Conservation (phyloP, 2,888 invertebrate genomes). For the Pollenia labialis region DNA sequence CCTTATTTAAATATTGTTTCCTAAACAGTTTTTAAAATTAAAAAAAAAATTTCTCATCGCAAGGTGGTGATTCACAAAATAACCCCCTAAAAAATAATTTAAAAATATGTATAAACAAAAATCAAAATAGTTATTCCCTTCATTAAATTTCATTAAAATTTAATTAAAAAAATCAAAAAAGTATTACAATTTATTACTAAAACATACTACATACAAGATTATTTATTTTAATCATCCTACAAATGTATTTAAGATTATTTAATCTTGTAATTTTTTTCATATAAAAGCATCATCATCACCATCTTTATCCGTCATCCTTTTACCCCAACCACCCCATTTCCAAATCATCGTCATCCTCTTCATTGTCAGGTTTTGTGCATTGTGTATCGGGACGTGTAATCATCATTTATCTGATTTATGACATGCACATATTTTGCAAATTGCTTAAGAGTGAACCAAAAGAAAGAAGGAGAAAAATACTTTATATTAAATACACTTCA, state of each 20-base stretch:
- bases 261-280: slow-evolving; percentile 45
- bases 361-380: slow-evolving; percentile 51
- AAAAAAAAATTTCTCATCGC: too few species aligned
- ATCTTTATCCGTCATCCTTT: slow-evolving; percentile 17
- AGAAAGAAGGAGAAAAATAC: slow-evolving; percentile 24
- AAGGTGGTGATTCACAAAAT: too few species aligned
- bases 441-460: slow-evolving; percentile 60
- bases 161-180: slow-evolving; percentile 32
- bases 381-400: slow-evolving; percentile 62
- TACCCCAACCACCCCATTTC: neutral
- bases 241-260: slow-evolving; percentile 56
- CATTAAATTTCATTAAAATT: slow-evolving; percentile 21
- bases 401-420: slow-evolving; percentile 72
- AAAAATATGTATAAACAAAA: too few species aligned
- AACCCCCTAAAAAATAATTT: too few species aligned
- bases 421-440: slow-evolving; percentile 70
- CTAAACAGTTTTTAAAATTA: too few species aligned
- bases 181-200: slow-evolving; percentile 18
- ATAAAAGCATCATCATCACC: slow-evolving; percentile 47
- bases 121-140: neutral
- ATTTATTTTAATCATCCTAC: slow-evolving; percentile 61
- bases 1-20: too few species aligned
- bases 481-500: slow-evolving; percentile 56
- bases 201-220: slow-evolving; percentile 11
- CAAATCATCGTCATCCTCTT: slow-evolving; percentile 4